phyloP scores from a whole-genome alignment of 1,140 invertebrate genomes.

The Orius insidiosus region DNA sequence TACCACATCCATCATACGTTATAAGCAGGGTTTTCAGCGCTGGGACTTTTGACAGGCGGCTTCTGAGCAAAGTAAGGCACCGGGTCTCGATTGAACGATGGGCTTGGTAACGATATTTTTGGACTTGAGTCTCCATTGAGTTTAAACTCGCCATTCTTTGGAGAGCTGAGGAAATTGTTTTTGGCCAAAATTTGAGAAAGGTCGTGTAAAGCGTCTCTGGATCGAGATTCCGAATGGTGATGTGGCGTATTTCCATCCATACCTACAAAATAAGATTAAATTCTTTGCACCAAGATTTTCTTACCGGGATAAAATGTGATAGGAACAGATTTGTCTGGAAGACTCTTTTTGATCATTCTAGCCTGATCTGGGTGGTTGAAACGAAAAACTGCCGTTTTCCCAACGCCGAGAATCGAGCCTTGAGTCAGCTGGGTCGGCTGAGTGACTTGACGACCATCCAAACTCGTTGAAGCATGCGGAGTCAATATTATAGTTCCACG shows the following conservation, averaged over 20 bases:
- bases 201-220: slow-evolving; percentile 5
- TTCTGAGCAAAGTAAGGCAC: slow-evolving; percentile 22
- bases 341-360: slow-evolving; percentile 59
- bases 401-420: slow-evolving; percentile 78
- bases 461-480: slow-evolving; percentile 43
- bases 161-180: neutral
- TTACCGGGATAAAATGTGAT: slow-evolving; percentile 29
- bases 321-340: slow-evolving; percentile 60
- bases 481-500: slow-evolving; percentile 63
- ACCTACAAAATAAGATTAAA: slow-evolving; percentile 1
- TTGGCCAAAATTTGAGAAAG: slow-evolving; percentile 6
- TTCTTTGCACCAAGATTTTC: neutral
- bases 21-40: too few species aligned
- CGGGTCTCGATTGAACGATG: slow-evolving; percentile 1
- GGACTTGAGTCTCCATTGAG: neutral
- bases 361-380: slow-evolving; percentile 83
- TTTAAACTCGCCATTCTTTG: neutral
- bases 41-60: slow-evolving; percentile 21
- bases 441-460: slow-evolving; percentile 48
- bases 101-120: slow-evolving; percentile 2
- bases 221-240: slow-evolving; percentile 13
- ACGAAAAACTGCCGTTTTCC: slow-evolving; percentile 68
- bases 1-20: slow-evolving; percentile 17
- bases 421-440: slow-evolving; percentile 50
- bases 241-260: slow-evolving; percentile 17